phyloP scores from a whole-genome alignment of 1,140 invertebrate genomes.

The Schmidtea mediterranea region DNA sequence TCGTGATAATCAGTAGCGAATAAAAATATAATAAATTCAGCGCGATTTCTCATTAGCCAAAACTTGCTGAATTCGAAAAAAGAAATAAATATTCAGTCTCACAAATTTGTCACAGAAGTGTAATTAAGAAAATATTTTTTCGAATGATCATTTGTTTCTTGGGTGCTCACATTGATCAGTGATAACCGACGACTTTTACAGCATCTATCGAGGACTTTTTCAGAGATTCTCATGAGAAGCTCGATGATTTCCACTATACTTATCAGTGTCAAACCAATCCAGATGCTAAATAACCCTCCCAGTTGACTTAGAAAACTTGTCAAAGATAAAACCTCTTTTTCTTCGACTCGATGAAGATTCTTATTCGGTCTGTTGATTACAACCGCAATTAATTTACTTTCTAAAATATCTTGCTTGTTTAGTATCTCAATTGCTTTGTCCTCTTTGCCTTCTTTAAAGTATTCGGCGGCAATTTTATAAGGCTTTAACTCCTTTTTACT shows the following conservation, averaged over 20 bases:
- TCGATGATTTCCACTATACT: conserved; percentile 2
- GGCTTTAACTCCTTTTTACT: not conserved
- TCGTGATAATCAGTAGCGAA: too few species aligned
- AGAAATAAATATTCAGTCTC: too few species aligned
- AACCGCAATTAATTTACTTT: not conserved
- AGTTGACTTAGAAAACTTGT: conserved; percentile 2
- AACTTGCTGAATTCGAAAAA: too few species aligned
- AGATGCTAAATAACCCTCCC: conserved; percentile 2
- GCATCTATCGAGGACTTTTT: not conserved
- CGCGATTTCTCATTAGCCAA: too few species aligned
- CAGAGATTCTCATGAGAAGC: not conserved
- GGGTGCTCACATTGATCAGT: too few species aligned
- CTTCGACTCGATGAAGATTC: conserved; percentile 2
- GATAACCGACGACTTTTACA: too few species aligned
- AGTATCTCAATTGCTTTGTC: not conserved
- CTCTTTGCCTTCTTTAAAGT: not conserved
- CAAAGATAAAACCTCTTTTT: conserved; percentile 5
- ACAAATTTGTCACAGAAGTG: too few species aligned
- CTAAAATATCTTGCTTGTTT: not conserved
- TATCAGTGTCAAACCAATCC: conserved; percentile 4
- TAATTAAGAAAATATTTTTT: too few species aligned
- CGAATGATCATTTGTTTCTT: too few species aligned
- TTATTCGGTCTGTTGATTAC: not conserved
- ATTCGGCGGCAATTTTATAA: not conserved
- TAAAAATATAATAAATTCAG: too few species aligned